Evolutionary conservation across 1,140 invertebrate species (phyloP), one percentile per base, ranked within the genome.

Genomic region (Triops cancriformis): DNA sequence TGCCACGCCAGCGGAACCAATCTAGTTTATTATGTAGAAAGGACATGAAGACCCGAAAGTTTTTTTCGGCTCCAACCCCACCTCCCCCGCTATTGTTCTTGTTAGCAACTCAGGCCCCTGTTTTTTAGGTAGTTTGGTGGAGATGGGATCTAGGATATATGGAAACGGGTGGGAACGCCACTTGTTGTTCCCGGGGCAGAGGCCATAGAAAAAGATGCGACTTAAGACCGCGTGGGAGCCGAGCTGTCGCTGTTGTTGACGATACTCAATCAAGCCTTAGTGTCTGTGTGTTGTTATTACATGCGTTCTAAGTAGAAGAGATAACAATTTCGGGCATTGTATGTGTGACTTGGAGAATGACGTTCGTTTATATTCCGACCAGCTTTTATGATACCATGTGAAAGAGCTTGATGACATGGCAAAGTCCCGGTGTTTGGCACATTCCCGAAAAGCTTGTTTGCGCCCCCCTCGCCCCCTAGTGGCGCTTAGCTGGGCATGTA

Each of bases 361-460:
- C 7, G 51, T 64, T 23, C 51, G 23, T 64, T 64, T n/a, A 64
- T 64, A 23, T 64, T 64, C 18, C 18, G 5, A 37, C 31, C 31
- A 37, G 51, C 51, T 23, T 64, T 64, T 64, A 64, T 64, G 51
- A n/a, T 64, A 14, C 51, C 18, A n/a, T 23, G 18, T 64, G 14
- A 64, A 64, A 64, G 51, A 64, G 51, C 51, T 37, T 64, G 51
- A 64, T 64, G 51, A 64, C 51, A 64, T 64, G 51, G 45, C 31
- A 64, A 14, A 64, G 51, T 2, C 14, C 51, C 51, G 31, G 23
- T 64, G 51, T 64, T 64, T 64, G 51, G 23, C 51, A 64, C n/a
- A 23, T 64, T 64, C 5, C n/a, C 31, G 31, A 23, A 64, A 64
- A 64, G 51, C 51, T 64, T 7, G 23, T 64, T 37, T 37, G 31